These are phyloP conservation scores for Siniperca knerii DNA, from an alignment of 2,113 vertebrate genomes.

Conservation along the genomic window DNA sequence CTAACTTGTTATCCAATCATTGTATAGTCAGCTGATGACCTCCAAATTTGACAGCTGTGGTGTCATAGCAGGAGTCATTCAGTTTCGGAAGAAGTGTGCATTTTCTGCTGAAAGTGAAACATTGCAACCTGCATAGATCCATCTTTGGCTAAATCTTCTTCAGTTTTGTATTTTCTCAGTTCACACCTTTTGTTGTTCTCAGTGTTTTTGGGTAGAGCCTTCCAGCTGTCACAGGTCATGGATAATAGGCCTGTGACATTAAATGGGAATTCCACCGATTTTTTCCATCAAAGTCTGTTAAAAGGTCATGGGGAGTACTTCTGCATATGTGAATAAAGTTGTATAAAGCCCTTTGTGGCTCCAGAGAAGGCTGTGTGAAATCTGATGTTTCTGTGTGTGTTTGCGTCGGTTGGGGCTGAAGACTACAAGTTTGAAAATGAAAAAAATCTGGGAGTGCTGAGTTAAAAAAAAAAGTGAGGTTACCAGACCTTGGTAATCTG, in stretches of 20 bases:
- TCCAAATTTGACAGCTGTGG: neutral
- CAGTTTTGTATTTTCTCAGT: neutral
- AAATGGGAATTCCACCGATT: neutral
- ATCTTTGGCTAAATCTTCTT: neutral
- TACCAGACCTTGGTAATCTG: too few relatives aligned
- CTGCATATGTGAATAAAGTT: neutral
- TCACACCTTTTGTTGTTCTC: neutral
- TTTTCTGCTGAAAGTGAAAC: neutral
- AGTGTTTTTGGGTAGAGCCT: too few relatives aligned
- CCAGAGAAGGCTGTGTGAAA: too few relatives aligned
- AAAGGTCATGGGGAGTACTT: too few relatives aligned
- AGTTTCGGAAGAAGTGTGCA: neutral
- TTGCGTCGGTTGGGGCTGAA: too few relatives aligned
- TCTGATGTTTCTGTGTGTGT: too few relatives aligned
- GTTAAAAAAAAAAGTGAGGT: too few relatives aligned
- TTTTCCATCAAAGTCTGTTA: neutral
- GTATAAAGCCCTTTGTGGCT: neutral
- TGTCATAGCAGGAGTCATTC: too few relatives aligned
- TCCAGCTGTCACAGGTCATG: neutral
- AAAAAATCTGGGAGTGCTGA: too few relatives aligned
- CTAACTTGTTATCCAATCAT: slow-evolving; percentile 24
- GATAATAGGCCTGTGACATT: neutral
- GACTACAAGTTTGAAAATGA: too few relatives aligned
- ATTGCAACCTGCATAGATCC: neutral
- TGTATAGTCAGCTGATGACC: neutral